Base-by-base conservation (phyloP, 2,113 vertebrate species). In the Spilogale gracilis region DNA sequence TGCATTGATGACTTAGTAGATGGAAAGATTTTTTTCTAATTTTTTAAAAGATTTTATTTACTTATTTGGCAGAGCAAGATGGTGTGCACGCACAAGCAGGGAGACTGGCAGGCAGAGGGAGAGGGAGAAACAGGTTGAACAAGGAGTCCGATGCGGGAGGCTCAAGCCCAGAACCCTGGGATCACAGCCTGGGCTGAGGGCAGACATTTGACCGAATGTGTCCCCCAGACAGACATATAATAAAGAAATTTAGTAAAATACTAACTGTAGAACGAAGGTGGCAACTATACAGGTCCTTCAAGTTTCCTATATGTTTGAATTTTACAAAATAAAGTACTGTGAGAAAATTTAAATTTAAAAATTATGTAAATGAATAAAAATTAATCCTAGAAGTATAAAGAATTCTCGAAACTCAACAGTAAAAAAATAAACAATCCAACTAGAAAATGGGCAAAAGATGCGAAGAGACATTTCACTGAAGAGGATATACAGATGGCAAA, bases 371-470 rank as follows among this genome's bases (percentile, higher is more conserved):
- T 38, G 38, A 38, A 38, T 38, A 38, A 45, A 71, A 95, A 71
- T 63, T 81, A 88, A 48, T 8, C 63, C 21, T 74, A 83, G 45
- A 71, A 45, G 30, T 80, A 95, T 50, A 54, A 74, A 92, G n/a
- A 73, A 9, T 54, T 92, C 56, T 88, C 27, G 73, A 92, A 95
- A 92, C 58, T 45, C 54, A 76, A 56, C 73, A 89, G 78, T 58
- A 58, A 82, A 65, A 92, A 92, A 87, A 27, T 6, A 67, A 73
- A 56, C 10, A 85, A 78, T 23, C 25, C 84, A 93, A 89, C 76
- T 76, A 58, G 65, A 81, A 95, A 87, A 88, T 14, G 11, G 58
- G 67, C 76, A 67, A 76, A 90, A 89, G 56, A 67, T 18, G 13
- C 16, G 21, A 61, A 63, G 38, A 95, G 94, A 81, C 38, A 76